These are phyloP conservation scores for Erpetoichthys calabaricus DNA, from an alignment of 2,797 vertebrate species.

Conservation along the genomic window DNA sequence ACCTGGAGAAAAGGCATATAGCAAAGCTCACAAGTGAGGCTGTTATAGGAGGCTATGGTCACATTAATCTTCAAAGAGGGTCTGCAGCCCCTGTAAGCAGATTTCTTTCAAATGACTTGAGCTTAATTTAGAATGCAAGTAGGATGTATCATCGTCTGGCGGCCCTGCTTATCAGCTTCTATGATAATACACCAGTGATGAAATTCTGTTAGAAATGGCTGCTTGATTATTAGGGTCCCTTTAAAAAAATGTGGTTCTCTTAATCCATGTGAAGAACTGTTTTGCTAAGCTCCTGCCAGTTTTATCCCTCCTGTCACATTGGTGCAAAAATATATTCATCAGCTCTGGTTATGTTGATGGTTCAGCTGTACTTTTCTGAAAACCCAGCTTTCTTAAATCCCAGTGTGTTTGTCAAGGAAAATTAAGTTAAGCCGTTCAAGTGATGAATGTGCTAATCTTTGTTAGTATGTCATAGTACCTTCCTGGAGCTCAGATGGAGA, in stretches of 20 bases:
- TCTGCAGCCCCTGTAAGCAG: conserved; percentile 22
- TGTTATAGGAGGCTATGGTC: too few species aligned
- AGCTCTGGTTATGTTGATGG: too few species aligned
- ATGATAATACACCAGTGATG: conserved; percentile 16
- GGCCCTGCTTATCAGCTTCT: conserved; percentile 20
- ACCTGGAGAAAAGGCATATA: too few species aligned
- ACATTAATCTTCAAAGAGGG: conserved; percentile 18
- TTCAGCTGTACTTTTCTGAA: too few species aligned
- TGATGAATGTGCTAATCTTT: too few species aligned
- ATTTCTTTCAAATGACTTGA: conserved; percentile 22
- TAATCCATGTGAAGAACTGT: conserved; percentile 26
- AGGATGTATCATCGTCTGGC: conserved; percentile 16
- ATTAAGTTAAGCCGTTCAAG: too few species aligned
- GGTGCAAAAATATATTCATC: too few species aligned
- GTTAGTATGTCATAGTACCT: too few species aligned
- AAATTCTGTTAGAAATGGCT: conserved; percentile 15
- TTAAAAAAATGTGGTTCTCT: conserved; percentile 16
- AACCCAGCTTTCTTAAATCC: too few species aligned
- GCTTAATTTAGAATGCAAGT: conserved; percentile 25
- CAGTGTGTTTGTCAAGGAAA: too few species aligned
- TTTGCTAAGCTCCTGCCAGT: conserved; percentile 19
- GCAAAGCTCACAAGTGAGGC: too few species aligned
- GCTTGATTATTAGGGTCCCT: conserved; percentile 20
- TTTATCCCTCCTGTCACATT: conserved; percentile 13
- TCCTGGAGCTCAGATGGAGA: too few species aligned